Percentiles rank a stretch among this genome's conserved stretches.
Conservation (phyloP, 2,113 vertebrate genomes). For the Nothocercus nigrocapillus region DNA sequence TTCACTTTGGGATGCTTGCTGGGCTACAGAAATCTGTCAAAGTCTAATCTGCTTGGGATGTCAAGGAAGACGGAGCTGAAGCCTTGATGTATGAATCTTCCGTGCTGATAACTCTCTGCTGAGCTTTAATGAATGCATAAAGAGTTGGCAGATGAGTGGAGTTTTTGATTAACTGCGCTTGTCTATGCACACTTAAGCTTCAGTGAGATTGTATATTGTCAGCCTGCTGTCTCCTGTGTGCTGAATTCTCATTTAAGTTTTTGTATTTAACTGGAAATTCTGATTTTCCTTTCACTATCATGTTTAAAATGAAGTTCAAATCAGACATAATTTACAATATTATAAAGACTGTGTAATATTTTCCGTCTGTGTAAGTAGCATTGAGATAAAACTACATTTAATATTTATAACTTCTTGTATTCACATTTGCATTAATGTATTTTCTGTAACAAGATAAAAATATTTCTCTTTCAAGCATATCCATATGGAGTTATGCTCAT, state of each 20-base stretch:
- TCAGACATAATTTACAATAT: slow-evolving; percentile 61
- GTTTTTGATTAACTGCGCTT: slow-evolving; percentile 73
- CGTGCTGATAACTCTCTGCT: slow-evolving; percentile 54
- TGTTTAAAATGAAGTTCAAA: slow-evolving; percentile 72
- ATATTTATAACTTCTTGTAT: slow-evolving; percentile 58
- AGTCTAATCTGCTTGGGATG: slow-evolving; percentile 60
- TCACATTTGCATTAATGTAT: slow-evolving; percentile 67
- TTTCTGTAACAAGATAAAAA: slow-evolving; percentile 64
- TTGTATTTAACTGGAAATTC: slow-evolving; percentile 70
- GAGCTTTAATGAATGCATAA: slow-evolving; percentile 73
- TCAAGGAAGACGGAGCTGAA: slow-evolving; percentile 54
- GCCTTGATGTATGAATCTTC: slow-evolving; percentile 65
- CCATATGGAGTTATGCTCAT: not conserved
- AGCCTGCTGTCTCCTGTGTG: slow-evolving; percentile 63
- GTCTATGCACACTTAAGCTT: slow-evolving; percentile 55
- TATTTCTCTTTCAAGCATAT: not conserved
- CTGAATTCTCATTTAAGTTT: slow-evolving; percentile 67
- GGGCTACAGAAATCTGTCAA: slow-evolving; percentile 59
- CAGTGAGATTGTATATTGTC: slow-evolving; percentile 62
- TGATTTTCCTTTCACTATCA: slow-evolving; percentile 27
- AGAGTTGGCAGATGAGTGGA: slow-evolving; percentile 58
- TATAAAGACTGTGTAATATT: slow-evolving; percentile 55
- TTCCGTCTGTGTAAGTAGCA: slow-evolving; percentile 60
- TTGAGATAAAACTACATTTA: slow-evolving; percentile 66
- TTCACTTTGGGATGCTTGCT: slow-evolving; percentile 34